Base-by-base conservation (phyloP, 1,140 invertebrate species). In the Notospermus geniculatus region DNA sequence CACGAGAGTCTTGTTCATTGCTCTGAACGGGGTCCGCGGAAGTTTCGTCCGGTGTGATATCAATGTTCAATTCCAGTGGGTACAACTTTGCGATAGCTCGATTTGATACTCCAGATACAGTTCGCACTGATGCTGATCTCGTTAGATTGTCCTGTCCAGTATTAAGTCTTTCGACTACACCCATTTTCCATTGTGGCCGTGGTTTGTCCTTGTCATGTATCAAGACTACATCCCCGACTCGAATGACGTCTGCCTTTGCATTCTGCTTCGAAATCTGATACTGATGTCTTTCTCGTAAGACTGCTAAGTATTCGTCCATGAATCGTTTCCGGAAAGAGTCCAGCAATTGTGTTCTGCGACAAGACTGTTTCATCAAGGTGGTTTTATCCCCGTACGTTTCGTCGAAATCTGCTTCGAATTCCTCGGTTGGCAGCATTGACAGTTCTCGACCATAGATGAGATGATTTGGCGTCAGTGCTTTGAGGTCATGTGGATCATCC, bases 211-310 rank as follows among this genome's bases (percentile, higher is more conserved):
- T 50, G n/a, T 50, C 46, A 27, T 50, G 25, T 5, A 50, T 50
- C 4, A 50, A 7, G n/a, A 50, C 46, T 9, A 50, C 46, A n/a
- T 50, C 46, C 4, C 46, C 46, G n/a, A 50, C 46, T 19, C n/a
- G 4, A n/a, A 50, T n/a, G 9, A 50, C n/a, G 46, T 50, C 46
- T 4, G 19, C 19, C n/a, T 50, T 50, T 5, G 9, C n/a, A n/a
- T 50, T 19, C 25, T 50, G 46, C n/a, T 50, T 50, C 46, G 5
- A 7, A 7, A 50, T 50, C n/a, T 50, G 5, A n/a, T 50, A n/a
- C n/a, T 19, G n/a, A n/a, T 50, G 46, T 50, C n/a, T 50, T n/a
- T 50, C 46, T 50, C 46, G n/a, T 50, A 50, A 27, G 4, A n/a
- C n/a, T 5, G 46, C 46, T n/a, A 50, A n/a, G 46, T 50, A 50